Evolutionary conservation across 2,888 invertebrate genomes (phyloP).

Genomic region (Blastobasis lacticolella): DNA sequence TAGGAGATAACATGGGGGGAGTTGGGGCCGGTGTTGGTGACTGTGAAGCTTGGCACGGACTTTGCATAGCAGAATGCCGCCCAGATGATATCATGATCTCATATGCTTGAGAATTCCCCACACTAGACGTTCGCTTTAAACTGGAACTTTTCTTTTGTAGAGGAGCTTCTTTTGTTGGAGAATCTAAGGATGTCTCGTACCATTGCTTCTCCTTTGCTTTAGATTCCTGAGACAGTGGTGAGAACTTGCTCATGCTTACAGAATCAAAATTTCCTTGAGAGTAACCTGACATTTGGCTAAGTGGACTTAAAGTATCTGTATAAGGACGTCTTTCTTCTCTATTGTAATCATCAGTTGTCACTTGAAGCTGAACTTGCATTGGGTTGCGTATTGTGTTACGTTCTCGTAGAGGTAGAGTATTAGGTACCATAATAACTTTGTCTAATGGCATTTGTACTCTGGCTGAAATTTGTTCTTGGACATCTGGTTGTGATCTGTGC

Average conservation of each 20-base stretch:
- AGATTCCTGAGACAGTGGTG: slow-evolving; percentile 58
- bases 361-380: slow-evolving; percentile 57
- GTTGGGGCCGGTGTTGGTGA: slow-evolving; percentile 16
- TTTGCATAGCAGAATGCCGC: slow-evolving; percentile 60
- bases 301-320: slow-evolving; percentile 53
- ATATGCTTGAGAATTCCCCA: slow-evolving; percentile 67
- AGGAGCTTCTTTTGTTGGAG: slow-evolving; percentile 57
- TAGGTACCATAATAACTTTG: slow-evolving; percentile 47
- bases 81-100: slow-evolving; percentile 61
- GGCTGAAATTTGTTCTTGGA: slow-evolving; percentile 47
- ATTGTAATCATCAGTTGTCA: slow-evolving; percentile 57
- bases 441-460: slow-evolving; percentile 43
- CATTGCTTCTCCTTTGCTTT: slow-evolving; percentile 77
- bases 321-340: slow-evolving; percentile 46
- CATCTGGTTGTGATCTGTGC: slow-evolving; percentile 60
- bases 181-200: slow-evolving; percentile 80
- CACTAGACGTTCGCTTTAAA: slow-evolving; percentile 71
- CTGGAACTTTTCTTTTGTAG: slow-evolving; percentile 58
- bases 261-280: slow-evolving; percentile 57
- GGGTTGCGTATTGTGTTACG: slow-evolving; percentile 52
- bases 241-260: slow-evolving; percentile 57
- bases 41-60: slow-evolving; percentile 48
- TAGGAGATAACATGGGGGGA: slow-evolving; percentile 53
- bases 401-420: slow-evolving; percentile 57
- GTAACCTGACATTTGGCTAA: slow-evolving; percentile 59